phyloP scores from a whole-genome alignment of 2,888 invertebrate species.

The Noctuana brunneofusca region DNA sequence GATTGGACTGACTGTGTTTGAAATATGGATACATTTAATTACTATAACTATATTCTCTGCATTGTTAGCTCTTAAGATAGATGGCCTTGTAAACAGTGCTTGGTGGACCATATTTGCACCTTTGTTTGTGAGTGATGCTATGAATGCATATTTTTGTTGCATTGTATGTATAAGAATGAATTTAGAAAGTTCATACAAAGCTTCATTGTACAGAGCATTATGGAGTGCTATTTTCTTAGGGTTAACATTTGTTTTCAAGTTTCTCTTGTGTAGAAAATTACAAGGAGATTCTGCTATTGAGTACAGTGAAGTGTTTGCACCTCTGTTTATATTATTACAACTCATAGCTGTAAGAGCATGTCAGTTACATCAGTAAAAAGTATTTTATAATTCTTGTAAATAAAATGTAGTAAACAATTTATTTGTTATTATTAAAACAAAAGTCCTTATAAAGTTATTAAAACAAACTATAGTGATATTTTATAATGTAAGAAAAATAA shows the following conservation, averaged over 20 bases:
- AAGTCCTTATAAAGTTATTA: slow-evolving; percentile 2
- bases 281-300: slow-evolving; percentile 91
- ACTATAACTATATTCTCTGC: slow-evolving; percentile 93
- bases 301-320: slow-evolving; percentile 96
- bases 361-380: slow-evolving; percentile 86
- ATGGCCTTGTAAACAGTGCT: slow-evolving; percentile 84
- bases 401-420: slow-evolving; percentile 24
- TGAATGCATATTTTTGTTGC: slow-evolving; percentile 96
- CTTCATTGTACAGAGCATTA: slow-evolving; percentile 89
- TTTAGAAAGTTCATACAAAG: slow-evolving; percentile 89
- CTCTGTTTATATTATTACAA: slow-evolving; percentile 94
- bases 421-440: slow-evolving; percentile 28
- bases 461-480: no score
- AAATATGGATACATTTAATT: slow-evolving; percentile 95
- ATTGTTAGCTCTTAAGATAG: slow-evolving; percentile 90
- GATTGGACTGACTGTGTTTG: slow-evolving; percentile 97
- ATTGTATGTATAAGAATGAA: slow-evolving; percentile 97
- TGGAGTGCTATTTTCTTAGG: slow-evolving; percentile 93
- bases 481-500: background rate
- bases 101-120: slow-evolving; percentile 97
- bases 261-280: slow-evolving; percentile 93
- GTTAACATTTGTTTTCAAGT: slow-evolving; percentile 94
- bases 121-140: slow-evolving; percentile 94
- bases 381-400: slow-evolving; percentile 33
- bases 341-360: slow-evolving; percentile 96